These are phyloP conservation scores for Probosciger aterrimus DNA, from an alignment of 2,113 vertebrate species.

Conservation along the genomic window DNA sequence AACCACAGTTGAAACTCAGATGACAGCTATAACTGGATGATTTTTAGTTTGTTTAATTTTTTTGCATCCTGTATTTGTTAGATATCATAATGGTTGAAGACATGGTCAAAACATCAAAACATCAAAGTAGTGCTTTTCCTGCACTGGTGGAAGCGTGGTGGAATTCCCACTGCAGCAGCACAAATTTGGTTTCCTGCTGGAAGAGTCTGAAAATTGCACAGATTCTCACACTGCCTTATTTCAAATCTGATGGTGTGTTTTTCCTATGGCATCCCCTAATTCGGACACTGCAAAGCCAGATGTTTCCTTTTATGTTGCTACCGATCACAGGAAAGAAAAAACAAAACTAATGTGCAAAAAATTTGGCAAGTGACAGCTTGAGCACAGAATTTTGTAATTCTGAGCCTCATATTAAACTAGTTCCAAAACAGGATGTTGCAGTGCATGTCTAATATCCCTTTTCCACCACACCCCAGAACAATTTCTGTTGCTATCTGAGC, in stretches of 20 bases:
- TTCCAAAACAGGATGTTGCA: constrained; percentile 65
- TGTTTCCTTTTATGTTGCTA: constrained; percentile 53
- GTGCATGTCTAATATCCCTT: constrained; percentile 59
- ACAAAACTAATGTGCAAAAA: constrained; percentile 41
- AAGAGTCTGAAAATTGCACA: neutral
- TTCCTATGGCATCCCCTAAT: neutral
- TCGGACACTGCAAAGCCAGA: constrained; percentile 18
- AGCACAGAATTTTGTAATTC: constrained; percentile 51
- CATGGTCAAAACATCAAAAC: neutral
- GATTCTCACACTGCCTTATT: neutral
- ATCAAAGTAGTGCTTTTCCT: fast-evolving
- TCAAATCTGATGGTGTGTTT: neutral
- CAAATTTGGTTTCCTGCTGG: neutral
- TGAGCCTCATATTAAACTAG: constrained; percentile 21
- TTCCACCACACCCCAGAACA: constrained; percentile 54
- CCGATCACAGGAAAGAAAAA: constrained; percentile 9
- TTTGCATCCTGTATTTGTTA: neutral
- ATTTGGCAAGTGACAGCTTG: constrained; percentile 55
- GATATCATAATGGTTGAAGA: neutral
- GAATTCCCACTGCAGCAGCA: fast-evolving
- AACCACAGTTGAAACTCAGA: neutral
- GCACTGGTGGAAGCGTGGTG: neutral
- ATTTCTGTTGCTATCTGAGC: constrained; percentile 38
- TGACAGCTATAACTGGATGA: neutral
- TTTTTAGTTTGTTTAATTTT: neutral